Conservation (phyloP, 2,113 vertebrate species). For the Coturnix japonica region DNA sequence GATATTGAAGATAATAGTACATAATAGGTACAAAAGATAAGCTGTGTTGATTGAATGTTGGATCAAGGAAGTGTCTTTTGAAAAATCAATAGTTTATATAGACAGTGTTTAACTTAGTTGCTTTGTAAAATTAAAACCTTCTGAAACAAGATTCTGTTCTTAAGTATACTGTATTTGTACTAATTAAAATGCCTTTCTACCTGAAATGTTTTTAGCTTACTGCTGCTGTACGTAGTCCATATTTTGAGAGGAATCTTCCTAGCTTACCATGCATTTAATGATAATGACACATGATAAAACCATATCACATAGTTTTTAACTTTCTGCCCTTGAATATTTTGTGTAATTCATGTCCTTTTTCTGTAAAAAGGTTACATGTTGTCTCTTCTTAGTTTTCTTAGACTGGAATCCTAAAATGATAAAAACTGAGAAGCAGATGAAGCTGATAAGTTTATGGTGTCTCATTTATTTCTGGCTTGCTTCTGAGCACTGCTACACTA, state of each 20-base stretch:
- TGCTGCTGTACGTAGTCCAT: fast-evolving
- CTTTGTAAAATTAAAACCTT: not conserved
- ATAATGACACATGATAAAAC: not conserved
- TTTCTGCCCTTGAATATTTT: not conserved
- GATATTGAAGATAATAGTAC: not conserved
- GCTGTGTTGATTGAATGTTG: not conserved
- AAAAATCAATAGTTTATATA: not conserved
- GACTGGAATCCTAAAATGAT: not conserved
- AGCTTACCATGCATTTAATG: not conserved
- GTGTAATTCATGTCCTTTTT: not conserved
- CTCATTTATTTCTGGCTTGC: not conserved
- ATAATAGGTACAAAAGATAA: not conserved
- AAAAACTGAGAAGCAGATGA: not conserved
- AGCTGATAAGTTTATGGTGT: not conserved
- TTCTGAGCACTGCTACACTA: not conserved
- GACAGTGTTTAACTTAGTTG: not conserved
- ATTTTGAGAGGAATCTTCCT: not conserved
- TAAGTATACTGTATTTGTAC: not conserved
- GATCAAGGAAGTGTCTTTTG: not conserved
- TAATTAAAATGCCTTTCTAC: not conserved
- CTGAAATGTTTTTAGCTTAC: not conserved
- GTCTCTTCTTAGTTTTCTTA: not conserved
- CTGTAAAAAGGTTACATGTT: not conserved
- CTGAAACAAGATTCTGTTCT: not conserved
- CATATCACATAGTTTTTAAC: not conserved